Evolutionary conservation across 2,113 vertebrate species (phyloP).

Genomic region (Alligator mississippiensis): DNA sequence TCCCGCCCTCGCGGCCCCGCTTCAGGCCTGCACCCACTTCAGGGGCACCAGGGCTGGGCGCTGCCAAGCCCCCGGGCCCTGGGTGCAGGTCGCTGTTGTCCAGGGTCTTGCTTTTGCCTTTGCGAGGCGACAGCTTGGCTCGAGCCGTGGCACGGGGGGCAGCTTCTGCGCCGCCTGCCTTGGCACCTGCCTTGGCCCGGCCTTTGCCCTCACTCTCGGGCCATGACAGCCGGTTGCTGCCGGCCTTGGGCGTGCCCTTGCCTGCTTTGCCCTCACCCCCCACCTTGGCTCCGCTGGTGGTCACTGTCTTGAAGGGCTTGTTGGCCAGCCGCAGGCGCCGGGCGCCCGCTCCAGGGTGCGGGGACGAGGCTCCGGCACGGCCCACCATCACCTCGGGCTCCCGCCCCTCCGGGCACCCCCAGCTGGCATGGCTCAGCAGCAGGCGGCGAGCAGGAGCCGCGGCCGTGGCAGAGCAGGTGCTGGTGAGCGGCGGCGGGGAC

Average conservation of each 20-base stretch:
- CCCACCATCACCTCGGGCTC: not conserved
- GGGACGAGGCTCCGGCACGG: slow-evolving; percentile 53
- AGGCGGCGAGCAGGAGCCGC: slow-evolving; percentile 63
- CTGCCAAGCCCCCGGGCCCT: slow-evolving; percentile 73
- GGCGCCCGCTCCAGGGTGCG: slow-evolving; percentile 70
- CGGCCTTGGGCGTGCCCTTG: slow-evolving; percentile 72
- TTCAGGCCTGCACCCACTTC: slow-evolving; percentile 71
- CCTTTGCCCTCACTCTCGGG: slow-evolving; percentile 86
- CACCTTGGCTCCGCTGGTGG: slow-evolving; percentile 70
- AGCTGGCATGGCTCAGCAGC: slow-evolving; percentile 72
- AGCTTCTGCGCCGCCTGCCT: slow-evolving; percentile 37
- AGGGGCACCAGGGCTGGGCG: slow-evolving; percentile 40
- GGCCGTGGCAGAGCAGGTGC: not conserved
- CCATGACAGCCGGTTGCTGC: slow-evolving; percentile 88
- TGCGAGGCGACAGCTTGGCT: slow-evolving; percentile 84
- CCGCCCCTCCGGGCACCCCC: slow-evolving; percentile 61
- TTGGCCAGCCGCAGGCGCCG: slow-evolving; percentile 75
- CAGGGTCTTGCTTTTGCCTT: slow-evolving; percentile 94
- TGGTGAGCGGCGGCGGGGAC: not conserved
- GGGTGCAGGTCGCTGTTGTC: slow-evolving; percentile 94
- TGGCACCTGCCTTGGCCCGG: slow-evolving; percentile 71
- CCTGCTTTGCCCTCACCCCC: slow-evolving; percentile 72
- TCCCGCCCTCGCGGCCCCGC: slow-evolving; percentile 77
- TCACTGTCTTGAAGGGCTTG: slow-evolving; percentile 78
- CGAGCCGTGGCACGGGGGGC: slow-evolving; percentile 43